These are phyloP conservation scores for Dicrostonyx torquatus DNA, from an alignment of 2,797 vertebrate species.

Conservation along the genomic window DNA sequence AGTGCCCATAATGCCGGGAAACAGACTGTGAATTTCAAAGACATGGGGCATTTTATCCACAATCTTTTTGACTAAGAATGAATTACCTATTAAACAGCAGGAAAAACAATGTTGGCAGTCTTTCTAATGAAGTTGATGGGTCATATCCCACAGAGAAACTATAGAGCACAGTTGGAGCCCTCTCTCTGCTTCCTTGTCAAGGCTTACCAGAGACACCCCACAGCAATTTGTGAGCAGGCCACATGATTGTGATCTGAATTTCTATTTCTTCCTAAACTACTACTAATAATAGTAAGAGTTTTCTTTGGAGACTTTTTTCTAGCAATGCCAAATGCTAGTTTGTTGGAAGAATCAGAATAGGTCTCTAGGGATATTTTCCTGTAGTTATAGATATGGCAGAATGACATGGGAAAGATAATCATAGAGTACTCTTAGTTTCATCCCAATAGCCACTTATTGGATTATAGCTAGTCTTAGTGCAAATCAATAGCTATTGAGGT, in stretches of 20 bases:
- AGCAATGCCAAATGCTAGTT: slow-evolving; percentile 21
- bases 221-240: slow-evolving; percentile 43
- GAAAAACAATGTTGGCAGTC: slow-evolving; percentile 50
- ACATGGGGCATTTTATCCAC: slow-evolving; percentile 59
- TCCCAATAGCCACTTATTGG: background rate
- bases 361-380: background rate
- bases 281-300: slow-evolving; percentile 56
- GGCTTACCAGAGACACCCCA: background rate
- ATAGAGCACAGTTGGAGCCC: slow-evolving; percentile 46
- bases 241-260: background rate
- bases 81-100: slow-evolving; percentile 66
- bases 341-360: background rate
- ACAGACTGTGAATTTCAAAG: slow-evolving; percentile 61
- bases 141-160: slow-evolving; percentile 54
- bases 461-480: background rate
- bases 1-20: background rate
- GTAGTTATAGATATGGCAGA: background rate
- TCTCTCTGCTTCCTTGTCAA: slow-evolving; percentile 56
- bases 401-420: background rate
- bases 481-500: background rate
- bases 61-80: slow-evolving; percentile 26
- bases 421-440: background rate
- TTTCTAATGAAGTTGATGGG: slow-evolving; percentile 63
- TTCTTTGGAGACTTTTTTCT: slow-evolving; percentile 40
- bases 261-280: slow-evolving; percentile 60